Base-by-base conservation (phyloP, 35 echinoderm and acorn worm genomes). In the Heliocidaris erythrogramma region DNA sequence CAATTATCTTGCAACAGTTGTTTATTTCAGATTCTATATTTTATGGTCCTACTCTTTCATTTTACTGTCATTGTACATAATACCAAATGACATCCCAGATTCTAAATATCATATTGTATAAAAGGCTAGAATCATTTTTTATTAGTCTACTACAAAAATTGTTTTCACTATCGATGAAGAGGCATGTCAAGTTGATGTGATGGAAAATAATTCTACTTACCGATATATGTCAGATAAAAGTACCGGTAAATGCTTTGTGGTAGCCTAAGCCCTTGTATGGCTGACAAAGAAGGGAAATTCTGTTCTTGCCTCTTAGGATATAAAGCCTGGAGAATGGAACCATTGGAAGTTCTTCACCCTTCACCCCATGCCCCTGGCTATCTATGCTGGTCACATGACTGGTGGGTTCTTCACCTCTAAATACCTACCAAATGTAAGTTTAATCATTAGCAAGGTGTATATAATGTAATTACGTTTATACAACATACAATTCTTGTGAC, bases 331-430 rank as follows among this genome's bases (percentile, higher is more conserved):
- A 13, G 90, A 92, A 30, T 92, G 90, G 90, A 48, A 30, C 42
- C 90, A 92, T 48, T 92, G 90, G 90, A 50, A 92, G 49, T 56
- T 49, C 27, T 56, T 49, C 49, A 49, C 49, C 49, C 49, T 92
- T 30, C 42, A 92, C n/a, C 90, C 90, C 12, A 49, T 27, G 10
- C 12, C 90, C 4, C 49, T 92, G 7, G 90, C 90, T 48, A 18
- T 92, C 14, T 92, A 92, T 27, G 90, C 90, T 17, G 90, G 90
- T 53, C 90, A 92, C 49, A 13, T 92, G 47, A 56, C 49, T 18
- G 90, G 90, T 30, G 90, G 90, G 13, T 92, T 92, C 27, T 21
- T 92, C 14, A 13, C 49, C 48, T 48, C 90, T 48, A 92, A 92
- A 56, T 56, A 47, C 47, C n/a, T 48, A 21, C 90, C 90, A 30